Conservation (phyloP, 1,140 invertebrate species). For the Diuraphis noxia region DNA sequence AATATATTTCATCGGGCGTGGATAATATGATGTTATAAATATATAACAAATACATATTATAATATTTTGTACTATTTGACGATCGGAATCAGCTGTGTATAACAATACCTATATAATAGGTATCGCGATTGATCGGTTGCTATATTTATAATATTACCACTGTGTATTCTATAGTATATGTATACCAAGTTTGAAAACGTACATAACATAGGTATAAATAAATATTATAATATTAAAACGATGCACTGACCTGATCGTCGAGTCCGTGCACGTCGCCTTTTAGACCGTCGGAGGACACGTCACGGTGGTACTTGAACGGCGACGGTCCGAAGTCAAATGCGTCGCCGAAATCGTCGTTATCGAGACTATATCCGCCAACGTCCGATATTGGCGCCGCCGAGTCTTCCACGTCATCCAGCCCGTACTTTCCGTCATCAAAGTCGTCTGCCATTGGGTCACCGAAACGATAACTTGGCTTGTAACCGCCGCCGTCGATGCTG, state of each 20-base stretch:
- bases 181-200: too few species aligned
- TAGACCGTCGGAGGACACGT: background rate
- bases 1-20: background rate
- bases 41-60: background rate
- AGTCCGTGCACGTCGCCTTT: background rate
- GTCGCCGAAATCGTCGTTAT: background rate
- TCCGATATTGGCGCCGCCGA: background rate
- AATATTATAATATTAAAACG: background rate
- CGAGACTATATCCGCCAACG: background rate
- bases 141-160: too few species aligned
- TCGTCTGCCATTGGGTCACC: background rate
- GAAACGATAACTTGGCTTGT: background rate
- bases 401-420: background rate
- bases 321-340: background rate
- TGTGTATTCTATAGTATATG: too few species aligned
- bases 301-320: slow-evolving; percentile 21
- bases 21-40: background rate
- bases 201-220: too few species aligned
- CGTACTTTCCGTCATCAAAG: background rate
- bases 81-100: too few species aligned
- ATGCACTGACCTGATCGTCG: slow-evolving; percentile 19
- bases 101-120: background rate
- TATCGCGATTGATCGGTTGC: background rate
- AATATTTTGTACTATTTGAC: background rate
- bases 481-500: background rate